Base-by-base conservation (phyloP, 2,888 invertebrate genomes). In the Philereme transversata region DNA sequence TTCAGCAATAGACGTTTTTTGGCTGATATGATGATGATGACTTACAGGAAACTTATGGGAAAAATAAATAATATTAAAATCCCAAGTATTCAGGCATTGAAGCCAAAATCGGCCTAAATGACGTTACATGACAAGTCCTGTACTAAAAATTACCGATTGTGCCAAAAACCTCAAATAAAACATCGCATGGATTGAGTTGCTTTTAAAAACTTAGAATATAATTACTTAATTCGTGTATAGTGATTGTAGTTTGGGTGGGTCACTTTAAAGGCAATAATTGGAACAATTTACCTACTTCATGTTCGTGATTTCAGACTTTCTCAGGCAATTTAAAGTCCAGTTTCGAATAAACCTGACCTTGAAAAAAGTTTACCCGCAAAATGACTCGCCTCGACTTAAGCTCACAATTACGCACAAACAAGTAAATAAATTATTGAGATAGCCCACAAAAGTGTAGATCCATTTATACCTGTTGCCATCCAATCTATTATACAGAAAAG, bases 391-490 rank as follows among this genome's bases (percentile, higher is more conserved):
- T 5, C 45, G 1, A 52, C 35, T 38, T 41, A 50, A 45, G 35
- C 41, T 41, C 44, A 51, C 47, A 54, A 50, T 45, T 41, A 57
- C 10, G n/a, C 43, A 49, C 48, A 59, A 46, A 48, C 41, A 46
- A 48, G 35, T 6, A 59, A 60, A 63, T 63, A 61, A 62, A 64
- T 64, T 55, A 67, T 60, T 61, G 56, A 70, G 64, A 71, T 69
- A 68, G 62, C 61, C 66, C 51, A 65, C 61, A 64, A 62, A 68
- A 60, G 59, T 56, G 51, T 62, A 64, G 43, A 62, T 53, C 68
- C 72, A 74, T 74, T 74, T 64, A 72, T 72, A 69, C 60, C 57
- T 40, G 69, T 63, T 65, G 69, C 69, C 68, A 69, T 67, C 70
- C 65, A 66, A 65, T 73, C 64, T 62, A 72, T 69, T 68, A 68